These are phyloP conservation scores for Beris morrisii DNA, from an alignment of 2,888 invertebrate genomes.

Conservation along the genomic window DNA sequence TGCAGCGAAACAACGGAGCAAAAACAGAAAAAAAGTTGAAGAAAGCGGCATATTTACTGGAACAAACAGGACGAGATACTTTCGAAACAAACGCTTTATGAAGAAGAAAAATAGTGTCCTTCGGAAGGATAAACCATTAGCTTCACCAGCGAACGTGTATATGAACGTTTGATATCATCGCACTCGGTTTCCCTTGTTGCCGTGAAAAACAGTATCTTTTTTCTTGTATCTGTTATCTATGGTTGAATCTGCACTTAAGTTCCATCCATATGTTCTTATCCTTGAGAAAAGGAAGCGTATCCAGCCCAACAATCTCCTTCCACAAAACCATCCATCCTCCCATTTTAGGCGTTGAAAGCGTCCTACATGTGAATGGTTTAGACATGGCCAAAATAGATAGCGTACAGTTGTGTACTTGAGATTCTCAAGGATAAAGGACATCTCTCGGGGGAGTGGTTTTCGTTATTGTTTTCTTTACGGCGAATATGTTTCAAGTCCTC, in stretches of 20 bases:
- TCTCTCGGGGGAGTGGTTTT: conserved; percentile 38
- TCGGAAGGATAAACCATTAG: conserved; percentile 32
- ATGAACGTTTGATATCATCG: conserved; percentile 28
- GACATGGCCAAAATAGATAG: conserved; percentile 29
- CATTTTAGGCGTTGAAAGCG: conserved; percentile 22
- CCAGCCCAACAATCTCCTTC: conserved; percentile 8
- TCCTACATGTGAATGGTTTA: conserved; percentile 24
- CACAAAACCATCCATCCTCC: conserved; percentile 7
- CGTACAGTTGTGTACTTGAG: conserved; percentile 29
- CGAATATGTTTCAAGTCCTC: conserved; percentile 16
- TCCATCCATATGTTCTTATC: conserved; percentile 31
- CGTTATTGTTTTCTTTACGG: conserved; percentile 38
- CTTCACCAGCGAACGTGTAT: conserved; percentile 30
- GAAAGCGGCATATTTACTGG: conserved; percentile 1
- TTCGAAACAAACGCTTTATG: conserved; percentile 32
- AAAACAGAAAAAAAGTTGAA: conserved; percentile 6
- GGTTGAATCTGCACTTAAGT: conserved; percentile 30
- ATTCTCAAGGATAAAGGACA: conserved; percentile 33
- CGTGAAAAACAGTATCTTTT: conserved; percentile 28
- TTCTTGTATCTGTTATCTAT: conserved; percentile 29
- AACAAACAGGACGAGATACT: conserved; percentile 11
- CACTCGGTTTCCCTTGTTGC: conserved; percentile 6
- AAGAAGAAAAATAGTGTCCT: conserved; percentile 39
- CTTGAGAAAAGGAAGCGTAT: conserved; percentile 21
- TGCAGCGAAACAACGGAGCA: not conserved